Percentiles rank a stretch among this genome's conserved stretches.
Evolutionary conservation across 2,888 invertebrate genomes (phyloP).

Genomic region (Teinopalpus imperialis): DNA sequence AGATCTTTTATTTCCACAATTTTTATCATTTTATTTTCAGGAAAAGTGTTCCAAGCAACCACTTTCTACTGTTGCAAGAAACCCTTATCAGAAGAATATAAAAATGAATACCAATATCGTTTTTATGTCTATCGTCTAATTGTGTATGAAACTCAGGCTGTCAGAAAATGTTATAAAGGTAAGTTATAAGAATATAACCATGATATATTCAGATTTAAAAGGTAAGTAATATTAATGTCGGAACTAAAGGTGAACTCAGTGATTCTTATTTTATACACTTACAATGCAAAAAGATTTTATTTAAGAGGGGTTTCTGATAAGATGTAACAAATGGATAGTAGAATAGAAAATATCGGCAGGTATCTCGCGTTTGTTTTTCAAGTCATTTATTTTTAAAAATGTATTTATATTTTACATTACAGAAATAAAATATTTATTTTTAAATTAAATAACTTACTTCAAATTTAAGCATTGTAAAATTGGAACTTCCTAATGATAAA

Average conservation of each 20-base stretch:
- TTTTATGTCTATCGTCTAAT: too few relatives aligned
- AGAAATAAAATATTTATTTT: too few relatives aligned
- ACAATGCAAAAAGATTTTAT: slow-evolving; percentile 13
- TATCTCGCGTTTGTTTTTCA: slow-evolving; percentile 5
- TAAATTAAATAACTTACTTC: too few relatives aligned
- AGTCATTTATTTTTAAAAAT: slow-evolving; percentile 7
- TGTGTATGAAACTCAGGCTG: too few relatives aligned
- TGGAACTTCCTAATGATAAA: too few relatives aligned
- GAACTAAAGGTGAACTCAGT: not conserved
- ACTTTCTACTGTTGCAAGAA: too few relatives aligned
- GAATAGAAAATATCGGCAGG: slow-evolving; percentile 16
- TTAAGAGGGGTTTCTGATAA: slow-evolving; percentile 15
- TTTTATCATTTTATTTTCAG: not conserved
- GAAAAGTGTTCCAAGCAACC: not conserved
- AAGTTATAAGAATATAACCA: not conserved
- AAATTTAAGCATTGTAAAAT: too few relatives aligned
- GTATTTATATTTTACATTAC: not conserved
- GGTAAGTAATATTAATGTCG: not conserved
- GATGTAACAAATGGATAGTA: slow-evolving; percentile 12
- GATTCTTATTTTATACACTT: not conserved
- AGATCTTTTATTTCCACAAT: not conserved
- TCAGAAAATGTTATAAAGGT: not conserved
- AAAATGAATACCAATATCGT: too few relatives aligned
- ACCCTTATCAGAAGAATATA: too few relatives aligned
- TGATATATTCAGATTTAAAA: not conserved